Percentiles rank a stretch among this genome's conserved stretches.
Evolutionary conservation across 2,113 vertebrate genomes (phyloP).

Genomic region (Cheirogaleus medius): DNA sequence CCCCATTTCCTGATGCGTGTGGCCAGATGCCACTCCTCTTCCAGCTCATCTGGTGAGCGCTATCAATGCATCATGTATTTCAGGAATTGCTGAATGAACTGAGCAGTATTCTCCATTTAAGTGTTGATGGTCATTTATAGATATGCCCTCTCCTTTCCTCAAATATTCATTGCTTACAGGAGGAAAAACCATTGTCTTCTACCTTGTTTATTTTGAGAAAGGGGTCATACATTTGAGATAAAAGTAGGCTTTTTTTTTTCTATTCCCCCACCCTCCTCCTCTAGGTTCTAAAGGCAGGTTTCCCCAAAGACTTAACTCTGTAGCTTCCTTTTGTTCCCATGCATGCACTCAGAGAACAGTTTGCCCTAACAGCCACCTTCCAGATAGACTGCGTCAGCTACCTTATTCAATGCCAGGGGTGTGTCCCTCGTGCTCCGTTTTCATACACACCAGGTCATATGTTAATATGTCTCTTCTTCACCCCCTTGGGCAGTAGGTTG

Average conservation of each 20-base stretch:
- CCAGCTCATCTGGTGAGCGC: neutral
- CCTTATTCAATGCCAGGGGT: neutral
- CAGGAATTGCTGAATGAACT: neutral
- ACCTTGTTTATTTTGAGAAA: conserved; percentile 5
- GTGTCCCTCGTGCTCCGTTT: conserved; percentile 1
- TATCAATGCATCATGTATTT: neutral
- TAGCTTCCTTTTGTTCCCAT: conserved; percentile 12
- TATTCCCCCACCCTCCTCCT: neutral
- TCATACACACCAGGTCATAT: conserved; percentile 60
- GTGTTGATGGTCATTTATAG: neutral
- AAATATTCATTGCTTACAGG: neutral
- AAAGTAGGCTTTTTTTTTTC: neutral
- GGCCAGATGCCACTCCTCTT: neutral
- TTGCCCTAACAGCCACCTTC: neutral
- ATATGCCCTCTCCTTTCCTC: neutral
- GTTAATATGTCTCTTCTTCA: conserved; percentile 64
- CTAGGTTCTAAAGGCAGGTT: conserved; percentile 43
- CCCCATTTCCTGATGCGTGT: neutral
- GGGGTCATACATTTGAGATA: neutral
- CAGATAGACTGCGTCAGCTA: neutral
- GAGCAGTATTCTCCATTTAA: neutral
- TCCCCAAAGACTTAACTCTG: conserved; percentile 57
- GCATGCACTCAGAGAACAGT: neutral
- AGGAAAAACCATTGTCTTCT: neutral
- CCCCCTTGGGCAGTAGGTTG: conserved; percentile 65